Base-by-base conservation (phyloP, 37 sponge, comb jelly and placozoan species). In the Lycopodina hypogea region DNA sequence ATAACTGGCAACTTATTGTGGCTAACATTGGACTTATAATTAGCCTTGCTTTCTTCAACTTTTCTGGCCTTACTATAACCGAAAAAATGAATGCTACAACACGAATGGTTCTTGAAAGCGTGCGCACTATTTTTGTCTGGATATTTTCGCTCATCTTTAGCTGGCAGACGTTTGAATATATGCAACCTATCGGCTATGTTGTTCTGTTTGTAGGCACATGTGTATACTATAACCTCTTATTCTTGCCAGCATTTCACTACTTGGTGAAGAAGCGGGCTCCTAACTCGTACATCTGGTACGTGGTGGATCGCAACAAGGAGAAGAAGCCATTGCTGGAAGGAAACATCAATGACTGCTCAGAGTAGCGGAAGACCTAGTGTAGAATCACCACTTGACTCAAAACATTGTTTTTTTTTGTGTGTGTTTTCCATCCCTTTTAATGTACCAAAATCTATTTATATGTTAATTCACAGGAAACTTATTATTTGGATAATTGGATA, bases 31-130 rank as follows among this genome's bases (percentile, higher is more conserved):
- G 95, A 0, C 74, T 80, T 7, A 83, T 97, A 24, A 51, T 97
- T 34, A 97, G 98, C 79, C 92, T 97, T 67, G 95, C 95, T 23
- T 89, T 97, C 81, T 94, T 94, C 81, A 97, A 97, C 87, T 94
- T 94, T 76, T 81, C 98, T 71, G 98, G 98, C 1, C 78, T 97
- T 8, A 94, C 93, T 24, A 92, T 97, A 21, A 97, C 98, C 1
- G 70, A 87, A 42, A 84, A 80, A 17, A 83, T 97, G 78, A 97
- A 64, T 71, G 98, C 98, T 18, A 97, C 98, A 24, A 89, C 90
- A 19, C 53, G 98, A 29, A 94, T 97, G 95, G 93, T 97, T 3
- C 73, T 97, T 15, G 95, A 93, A 38, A 89, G 86, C 63, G 88
- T 97, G 17, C 87, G 98, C 42, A 97, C 90, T 14, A 85, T 97